Conservation (phyloP, 2,113 vertebrate genomes). For the Peromyscus californicus region DNA sequence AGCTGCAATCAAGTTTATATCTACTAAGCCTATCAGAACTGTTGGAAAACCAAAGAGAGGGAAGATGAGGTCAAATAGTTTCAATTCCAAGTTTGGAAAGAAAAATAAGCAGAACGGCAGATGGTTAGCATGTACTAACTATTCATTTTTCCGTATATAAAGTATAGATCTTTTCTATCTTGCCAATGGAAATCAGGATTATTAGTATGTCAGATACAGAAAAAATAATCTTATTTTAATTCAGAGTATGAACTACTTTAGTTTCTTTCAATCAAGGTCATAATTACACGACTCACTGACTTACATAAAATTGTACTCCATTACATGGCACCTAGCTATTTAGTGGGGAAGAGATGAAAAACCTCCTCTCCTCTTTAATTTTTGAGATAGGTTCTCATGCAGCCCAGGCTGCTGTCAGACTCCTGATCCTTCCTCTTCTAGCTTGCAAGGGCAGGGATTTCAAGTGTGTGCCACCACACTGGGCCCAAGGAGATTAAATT, state of each 20-base stretch:
- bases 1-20: background rate
- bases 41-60: slow-evolving; percentile 25
- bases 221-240: slow-evolving; percentile 67
- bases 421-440: background rate
- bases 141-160: slow-evolving; percentile 50
- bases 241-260: slow-evolving; percentile 65
- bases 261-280: slow-evolving; percentile 58
- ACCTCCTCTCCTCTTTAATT: background rate
- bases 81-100: slow-evolving; percentile 49
- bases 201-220: slow-evolving; percentile 66
- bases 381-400: background rate
- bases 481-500: background rate
- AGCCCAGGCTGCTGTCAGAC: background rate
- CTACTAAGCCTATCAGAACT: background rate
- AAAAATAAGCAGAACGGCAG: slow-evolving; percentile 57
- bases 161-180: slow-evolving; percentile 59
- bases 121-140: slow-evolving; percentile 58
- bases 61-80: slow-evolving; percentile 48
- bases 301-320: slow-evolving; percentile 47
- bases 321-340: slow-evolving; percentile 51
- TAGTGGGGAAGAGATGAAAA: background rate
- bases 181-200: slow-evolving; percentile 60
- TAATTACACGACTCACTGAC: slow-evolving; percentile 31
- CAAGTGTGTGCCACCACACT: background rate
- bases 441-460: background rate